Percentiles rank a stretch among this genome's conserved stretches.
Evolutionary conservation across 2,888 invertebrate genomes (phyloP).

Genomic region (Amiota mariae): DNA sequence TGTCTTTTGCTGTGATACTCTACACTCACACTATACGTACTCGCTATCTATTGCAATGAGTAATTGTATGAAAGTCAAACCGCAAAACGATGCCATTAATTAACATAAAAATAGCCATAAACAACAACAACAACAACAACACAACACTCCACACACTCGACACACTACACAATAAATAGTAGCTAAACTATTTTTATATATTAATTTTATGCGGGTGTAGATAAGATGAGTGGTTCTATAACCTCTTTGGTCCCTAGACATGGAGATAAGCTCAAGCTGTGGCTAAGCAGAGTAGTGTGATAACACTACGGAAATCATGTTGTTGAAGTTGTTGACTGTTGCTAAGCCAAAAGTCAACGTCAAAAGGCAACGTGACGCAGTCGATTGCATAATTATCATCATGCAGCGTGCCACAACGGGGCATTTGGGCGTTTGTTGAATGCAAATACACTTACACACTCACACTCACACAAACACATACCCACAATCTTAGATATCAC

Average conservation of each 20-base stretch:
- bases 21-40: neutral
- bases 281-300: too few relatives aligned
- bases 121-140: conserved; percentile 25
- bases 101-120: conserved; percentile 56
- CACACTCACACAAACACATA: neutral
- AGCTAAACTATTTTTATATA: too few relatives aligned
- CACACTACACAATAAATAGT: neutral
- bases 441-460: neutral
- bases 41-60: neutral
- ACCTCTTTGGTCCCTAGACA: too few relatives aligned
- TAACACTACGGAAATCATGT: too few relatives aligned
- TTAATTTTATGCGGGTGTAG: too few relatives aligned
- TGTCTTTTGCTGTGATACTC: neutral
- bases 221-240: too few relatives aligned
- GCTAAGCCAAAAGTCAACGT: neutral
- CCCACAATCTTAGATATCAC: too few relatives aligned
- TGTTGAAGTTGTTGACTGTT: neutral
- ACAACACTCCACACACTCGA: neutral
- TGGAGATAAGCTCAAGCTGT: too few relatives aligned
- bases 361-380: conserved; percentile 23
- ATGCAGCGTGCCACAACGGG: neutral
- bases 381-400: conserved; percentile 12
- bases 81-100: conserved; percentile 52
- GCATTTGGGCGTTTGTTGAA: neutral
- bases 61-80: conserved; percentile 11